Evolutionary conservation across 2,797 vertebrate genomes (phyloP).

Genomic region (Oophaga sylvatica): DNA sequence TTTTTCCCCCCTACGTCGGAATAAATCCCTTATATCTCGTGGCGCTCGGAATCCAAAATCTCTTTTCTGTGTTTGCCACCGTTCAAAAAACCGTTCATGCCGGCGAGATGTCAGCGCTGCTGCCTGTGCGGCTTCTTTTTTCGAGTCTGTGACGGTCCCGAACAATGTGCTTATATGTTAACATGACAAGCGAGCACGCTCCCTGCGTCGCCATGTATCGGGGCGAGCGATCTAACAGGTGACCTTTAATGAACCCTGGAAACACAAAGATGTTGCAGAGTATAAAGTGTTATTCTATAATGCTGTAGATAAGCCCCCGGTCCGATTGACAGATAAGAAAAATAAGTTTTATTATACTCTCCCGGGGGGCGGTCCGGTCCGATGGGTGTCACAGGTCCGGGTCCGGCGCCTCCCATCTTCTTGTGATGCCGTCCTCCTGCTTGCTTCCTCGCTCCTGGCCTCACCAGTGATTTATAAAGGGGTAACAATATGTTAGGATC

Average conservation of each 20-base stretch:
- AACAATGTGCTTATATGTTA: constrained; percentile 22
- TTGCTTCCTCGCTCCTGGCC: too few species aligned
- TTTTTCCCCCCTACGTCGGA: neutral
- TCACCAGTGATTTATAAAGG: too few species aligned
- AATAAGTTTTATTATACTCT: too few species aligned
- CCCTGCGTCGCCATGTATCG: neutral
- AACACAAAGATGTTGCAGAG: too few species aligned
- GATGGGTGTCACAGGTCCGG: too few species aligned
- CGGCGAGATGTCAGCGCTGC: neutral
- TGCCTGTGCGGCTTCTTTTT: neutral
- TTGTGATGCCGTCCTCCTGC: too few species aligned
- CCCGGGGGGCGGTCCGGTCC: too few species aligned
- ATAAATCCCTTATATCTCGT: constrained; percentile 16
- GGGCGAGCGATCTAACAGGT: neutral
- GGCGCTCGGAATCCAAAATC: neutral
- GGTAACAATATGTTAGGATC: too few species aligned
- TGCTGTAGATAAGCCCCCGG: too few species aligned
- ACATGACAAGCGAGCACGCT: constrained; percentile 1
- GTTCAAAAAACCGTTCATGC: constrained; percentile 6
- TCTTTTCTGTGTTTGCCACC: neutral
- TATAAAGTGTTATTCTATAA: too few species aligned
- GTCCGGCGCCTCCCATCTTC: too few species aligned
- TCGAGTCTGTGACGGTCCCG: neutral
- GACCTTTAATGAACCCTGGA: neutral
- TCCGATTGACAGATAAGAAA: too few species aligned